A percentile compares a stretch with the other conserved stretches of the same genome.
These are phyloP conservation scores for Apostichopus leukothele DNA, from an alignment of 53 echinoderm and acorn worm species.

Conservation along the genomic window DNA sequence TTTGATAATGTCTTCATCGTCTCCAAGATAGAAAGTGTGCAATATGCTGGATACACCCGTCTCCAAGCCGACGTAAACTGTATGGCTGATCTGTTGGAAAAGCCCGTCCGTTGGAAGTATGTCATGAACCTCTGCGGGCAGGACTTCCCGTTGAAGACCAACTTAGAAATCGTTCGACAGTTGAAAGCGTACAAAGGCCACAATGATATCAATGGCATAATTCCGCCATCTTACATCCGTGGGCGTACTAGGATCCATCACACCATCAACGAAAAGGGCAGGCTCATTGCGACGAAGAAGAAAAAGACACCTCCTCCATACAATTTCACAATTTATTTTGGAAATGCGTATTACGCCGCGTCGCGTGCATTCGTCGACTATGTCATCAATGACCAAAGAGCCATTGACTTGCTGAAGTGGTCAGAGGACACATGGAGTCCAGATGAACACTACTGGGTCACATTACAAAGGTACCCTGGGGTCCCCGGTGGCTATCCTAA, in stretches of 20 bases:
- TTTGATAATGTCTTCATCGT: constrained; percentile 92
- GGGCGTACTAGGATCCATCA: constrained; percentile 66
- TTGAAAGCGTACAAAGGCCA: constrained; percentile 69
- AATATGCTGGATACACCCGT: constrained; percentile 89
- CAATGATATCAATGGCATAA: constrained; percentile 78
- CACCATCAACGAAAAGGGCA: constrained; percentile 49
- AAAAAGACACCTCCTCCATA: constrained; percentile 77
- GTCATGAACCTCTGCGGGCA: constrained; percentile 86
- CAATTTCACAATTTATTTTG: constrained; percentile 75
- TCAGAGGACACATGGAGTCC: constrained; percentile 87
- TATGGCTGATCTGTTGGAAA: constrained; percentile 70
- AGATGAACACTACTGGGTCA: constrained; percentile 92
- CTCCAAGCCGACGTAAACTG: constrained; percentile 93
- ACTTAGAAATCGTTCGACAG: constrained; percentile 87
- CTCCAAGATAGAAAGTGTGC: constrained; percentile 78
- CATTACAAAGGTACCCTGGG: constrained; percentile 66
- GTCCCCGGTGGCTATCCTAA: constrained; percentile 84
- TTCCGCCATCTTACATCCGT: constrained; percentile 58
- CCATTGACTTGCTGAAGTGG: constrained; percentile 79
- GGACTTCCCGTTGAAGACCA: constrained; percentile 95
- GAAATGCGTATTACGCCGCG: constrained; percentile 91
- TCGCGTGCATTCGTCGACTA: constrained; percentile 68
- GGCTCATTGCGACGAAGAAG: constrained; percentile 48
- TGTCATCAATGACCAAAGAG: constrained; percentile 68
- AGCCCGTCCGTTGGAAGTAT: constrained; percentile 68